These are phyloP conservation scores for Leguminivora glycinivorella DNA, from an alignment of 1,140 invertebrate species.

Conservation along the genomic window DNA sequence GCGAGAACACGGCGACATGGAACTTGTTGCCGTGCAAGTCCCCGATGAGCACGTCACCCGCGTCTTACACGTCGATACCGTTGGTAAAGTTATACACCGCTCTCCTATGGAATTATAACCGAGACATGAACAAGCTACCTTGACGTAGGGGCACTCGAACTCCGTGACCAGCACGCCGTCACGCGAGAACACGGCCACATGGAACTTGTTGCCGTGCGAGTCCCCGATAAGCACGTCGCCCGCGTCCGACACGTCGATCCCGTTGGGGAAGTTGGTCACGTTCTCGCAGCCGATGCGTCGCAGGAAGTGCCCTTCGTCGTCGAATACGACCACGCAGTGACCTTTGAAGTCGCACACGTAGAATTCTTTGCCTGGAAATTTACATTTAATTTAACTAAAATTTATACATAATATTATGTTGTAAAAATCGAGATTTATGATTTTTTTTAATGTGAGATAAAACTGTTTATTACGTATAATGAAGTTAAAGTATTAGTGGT, in stretches of 20 bases:
- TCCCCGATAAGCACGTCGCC: constrained; percentile 98
- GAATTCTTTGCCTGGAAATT: constrained; percentile 90
- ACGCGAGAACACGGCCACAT: constrained; percentile 95
- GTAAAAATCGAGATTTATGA: no score
- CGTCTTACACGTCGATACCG: constrained; percentile 97
- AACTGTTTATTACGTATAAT: no score
- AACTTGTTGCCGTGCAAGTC: constrained; percentile 99
- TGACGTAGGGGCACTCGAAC: constrained; percentile 97
- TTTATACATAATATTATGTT: no score
- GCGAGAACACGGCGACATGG: constrained; percentile 95
- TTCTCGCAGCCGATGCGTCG: constrained; percentile 96
- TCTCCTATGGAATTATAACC: no score
- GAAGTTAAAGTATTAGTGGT: no score
- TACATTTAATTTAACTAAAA: no score
- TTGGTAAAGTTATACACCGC: constrained; percentile 99
- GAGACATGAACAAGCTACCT: constrained; percentile 80
- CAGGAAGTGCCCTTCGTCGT: constrained; percentile 93
- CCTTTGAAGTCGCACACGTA: constrained; percentile 99
- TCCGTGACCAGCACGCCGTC: constrained; percentile 93
- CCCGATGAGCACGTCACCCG: constrained; percentile 96
- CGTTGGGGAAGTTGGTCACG: constrained; percentile 98
- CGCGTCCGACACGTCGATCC: constrained; percentile 97
- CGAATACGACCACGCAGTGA: constrained; percentile 97
- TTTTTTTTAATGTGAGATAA: no score
- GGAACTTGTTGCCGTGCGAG: constrained; percentile 98